Evolutionary conservation across 2,113 vertebrate species (phyloP).

Genomic region (Pteruthius melanotis): DNA sequence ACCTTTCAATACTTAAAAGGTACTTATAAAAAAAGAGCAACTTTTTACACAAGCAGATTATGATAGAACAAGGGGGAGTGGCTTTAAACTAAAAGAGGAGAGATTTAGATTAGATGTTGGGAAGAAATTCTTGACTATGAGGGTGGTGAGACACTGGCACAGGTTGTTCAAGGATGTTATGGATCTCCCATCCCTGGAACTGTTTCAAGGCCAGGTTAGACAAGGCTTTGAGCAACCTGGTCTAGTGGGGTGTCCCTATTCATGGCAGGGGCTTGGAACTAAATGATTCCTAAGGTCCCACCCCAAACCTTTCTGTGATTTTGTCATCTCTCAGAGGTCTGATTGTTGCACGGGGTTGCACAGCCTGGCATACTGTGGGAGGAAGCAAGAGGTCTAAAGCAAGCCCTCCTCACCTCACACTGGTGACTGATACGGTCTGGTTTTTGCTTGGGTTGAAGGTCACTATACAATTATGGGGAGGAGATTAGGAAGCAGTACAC

Average conservation of each 20-base stretch:
- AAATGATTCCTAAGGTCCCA: neutral
- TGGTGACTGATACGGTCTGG: neutral
- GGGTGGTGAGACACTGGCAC: neutral
- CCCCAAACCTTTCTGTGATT: neutral
- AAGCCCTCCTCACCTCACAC: neutral
- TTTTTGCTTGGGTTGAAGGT: neutral
- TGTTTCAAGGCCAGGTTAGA: neutral
- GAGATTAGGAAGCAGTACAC: neutral
- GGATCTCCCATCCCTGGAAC: neutral
- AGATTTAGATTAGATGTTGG: neutral
- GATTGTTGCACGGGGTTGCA: fast-evolving
- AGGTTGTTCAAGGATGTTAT: no score
- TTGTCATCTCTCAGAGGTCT: neutral
- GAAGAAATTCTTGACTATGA: neutral
- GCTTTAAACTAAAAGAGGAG: neutral
- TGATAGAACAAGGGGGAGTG: neutral
- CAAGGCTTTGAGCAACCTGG: fast-evolving
- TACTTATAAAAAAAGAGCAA: neutral
- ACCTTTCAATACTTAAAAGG: neutral
- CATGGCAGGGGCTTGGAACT: neutral
- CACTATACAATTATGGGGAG: neutral
- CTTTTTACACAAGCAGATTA: neutral
- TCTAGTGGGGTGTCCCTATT: neutral
- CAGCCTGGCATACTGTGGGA: neutral
- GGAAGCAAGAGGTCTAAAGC: neutral